phyloP scores from a whole-genome alignment of 2,113 vertebrate genomes.

The Zosterops hypoxanthus region DNA sequence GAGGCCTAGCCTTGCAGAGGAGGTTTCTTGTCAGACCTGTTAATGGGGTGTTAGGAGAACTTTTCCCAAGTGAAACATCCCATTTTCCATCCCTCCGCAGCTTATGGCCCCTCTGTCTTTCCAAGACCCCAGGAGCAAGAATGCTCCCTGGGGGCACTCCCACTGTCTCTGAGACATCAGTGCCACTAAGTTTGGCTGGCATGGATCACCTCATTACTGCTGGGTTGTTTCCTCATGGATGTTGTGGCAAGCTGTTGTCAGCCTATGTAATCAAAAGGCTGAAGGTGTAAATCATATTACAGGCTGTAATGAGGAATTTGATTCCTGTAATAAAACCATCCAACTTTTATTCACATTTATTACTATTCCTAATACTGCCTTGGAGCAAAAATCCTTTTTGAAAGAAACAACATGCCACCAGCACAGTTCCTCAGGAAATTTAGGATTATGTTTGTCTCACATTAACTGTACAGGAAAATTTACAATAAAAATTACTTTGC shows the following conservation, averaged over 20 bases:
- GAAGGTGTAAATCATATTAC: background rate
- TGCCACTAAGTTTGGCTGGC: background rate
- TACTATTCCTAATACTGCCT: background rate
- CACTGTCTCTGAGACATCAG: accelerated
- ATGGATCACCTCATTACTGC: background rate
- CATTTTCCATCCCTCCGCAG: accelerated
- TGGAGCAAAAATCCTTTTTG: background rate
- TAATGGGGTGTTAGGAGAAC: background rate
- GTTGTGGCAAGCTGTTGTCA: background rate
- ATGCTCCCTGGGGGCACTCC: accelerated
- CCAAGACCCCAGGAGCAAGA: background rate
- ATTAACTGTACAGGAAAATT: constrained; percentile 20
- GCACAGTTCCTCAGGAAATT: constrained; percentile 13
- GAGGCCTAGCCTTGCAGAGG: background rate
- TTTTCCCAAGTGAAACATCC: background rate
- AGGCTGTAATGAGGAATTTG: background rate
- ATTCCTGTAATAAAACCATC: background rate
- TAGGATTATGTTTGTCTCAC: constrained; percentile 1
- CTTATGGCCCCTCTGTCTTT: background rate
- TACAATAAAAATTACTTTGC: constrained; percentile 38
- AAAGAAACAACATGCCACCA: background rate
- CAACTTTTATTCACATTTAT: background rate
- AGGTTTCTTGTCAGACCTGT: background rate
- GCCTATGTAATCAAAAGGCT: background rate
- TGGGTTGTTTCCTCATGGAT: background rate